A percentile compares a stretch with the other conserved stretches of the same genome.
These are phyloP conservation scores for Astropecten irregularis DNA, from an alignment of 53 echinoderm and acorn worm species.

Conservation along the genomic window DNA sequence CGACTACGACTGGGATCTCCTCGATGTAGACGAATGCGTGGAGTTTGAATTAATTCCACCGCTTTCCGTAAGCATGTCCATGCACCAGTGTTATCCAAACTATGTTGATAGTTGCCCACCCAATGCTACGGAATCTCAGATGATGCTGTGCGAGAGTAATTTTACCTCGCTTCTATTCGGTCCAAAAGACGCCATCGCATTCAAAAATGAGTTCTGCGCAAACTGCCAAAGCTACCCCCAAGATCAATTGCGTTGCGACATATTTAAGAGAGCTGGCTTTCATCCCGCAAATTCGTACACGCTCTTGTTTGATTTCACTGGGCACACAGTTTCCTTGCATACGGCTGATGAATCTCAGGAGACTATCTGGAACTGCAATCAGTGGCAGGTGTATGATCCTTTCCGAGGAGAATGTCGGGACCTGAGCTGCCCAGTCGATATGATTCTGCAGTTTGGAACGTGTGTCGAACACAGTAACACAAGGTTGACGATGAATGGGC, in stretches of 20 bases:
- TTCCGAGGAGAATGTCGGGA: background rate
- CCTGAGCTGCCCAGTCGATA: background rate
- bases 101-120: background rate
- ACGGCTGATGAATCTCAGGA: background rate
- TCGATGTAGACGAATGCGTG: background rate
- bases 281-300: background rate
- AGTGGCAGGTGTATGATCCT: background rate
- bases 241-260: no score
- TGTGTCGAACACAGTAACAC: no score
- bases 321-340: background rate
- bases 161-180: background rate
- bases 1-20: background rate
- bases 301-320: slow-evolving; percentile 15
- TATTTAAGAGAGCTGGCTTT: no score
- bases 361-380: background rate
- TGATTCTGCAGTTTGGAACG: background rate
- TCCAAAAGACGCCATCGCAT: background rate
- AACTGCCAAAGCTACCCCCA: no score
- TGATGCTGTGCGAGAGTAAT: background rate
- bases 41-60: background rate
- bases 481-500: no score
- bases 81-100: background rate
- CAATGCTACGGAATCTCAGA: slow-evolving; percentile 10
- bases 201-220: slow-evolving; percentile 45
- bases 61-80: background rate